Conservation (phyloP, 2,888 invertebrate genomes). For the Apodemia duryi region DNA sequence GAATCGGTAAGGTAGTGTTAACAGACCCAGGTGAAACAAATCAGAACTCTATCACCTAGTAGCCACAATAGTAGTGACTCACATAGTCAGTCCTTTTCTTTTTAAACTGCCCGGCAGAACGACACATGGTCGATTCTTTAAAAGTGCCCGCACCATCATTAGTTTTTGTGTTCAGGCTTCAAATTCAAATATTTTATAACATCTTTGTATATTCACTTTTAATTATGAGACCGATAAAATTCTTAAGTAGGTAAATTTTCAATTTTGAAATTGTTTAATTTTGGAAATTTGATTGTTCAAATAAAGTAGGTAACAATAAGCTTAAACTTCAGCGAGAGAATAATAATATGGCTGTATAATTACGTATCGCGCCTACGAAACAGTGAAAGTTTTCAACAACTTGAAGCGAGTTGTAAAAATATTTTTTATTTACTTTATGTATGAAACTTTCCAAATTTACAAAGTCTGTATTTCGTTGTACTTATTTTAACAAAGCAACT, state of each 20-base stretch:
- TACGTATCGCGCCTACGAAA: slow-evolving; percentile 5
- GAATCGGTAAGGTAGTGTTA: too few species aligned
- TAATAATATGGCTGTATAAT: slow-evolving; percentile 12
- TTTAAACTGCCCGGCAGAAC: too few species aligned
- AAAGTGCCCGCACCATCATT: too few species aligned
- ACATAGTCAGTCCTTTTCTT: too few species aligned
- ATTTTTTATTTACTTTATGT: slow-evolving; percentile 11
- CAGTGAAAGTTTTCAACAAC: slow-evolving; percentile 12
- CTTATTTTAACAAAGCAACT: background rate
- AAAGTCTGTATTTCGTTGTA: slow-evolving; percentile 5
- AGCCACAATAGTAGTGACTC: too few species aligned
- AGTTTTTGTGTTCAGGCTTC: too few species aligned
- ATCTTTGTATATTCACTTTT: too few species aligned
- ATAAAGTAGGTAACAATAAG: slow-evolving; percentile 10
- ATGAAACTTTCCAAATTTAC: background rate
- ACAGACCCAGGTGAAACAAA: too few species aligned
- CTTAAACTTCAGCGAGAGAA: slow-evolving; percentile 2
- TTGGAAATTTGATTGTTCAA: slow-evolving; percentile 10
- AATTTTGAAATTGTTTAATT: slow-evolving; percentile 1
- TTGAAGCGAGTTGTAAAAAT: slow-evolving; percentile 15
- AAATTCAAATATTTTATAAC: too few species aligned
- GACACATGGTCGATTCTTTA: too few species aligned
- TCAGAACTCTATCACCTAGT: too few species aligned
- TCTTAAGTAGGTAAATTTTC: background rate
- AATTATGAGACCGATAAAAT: background rate